Evolutionary conservation across 37 sponge, comb jelly and placozoan species (phyloP).

Genomic region (Ianthella basta): DNA sequence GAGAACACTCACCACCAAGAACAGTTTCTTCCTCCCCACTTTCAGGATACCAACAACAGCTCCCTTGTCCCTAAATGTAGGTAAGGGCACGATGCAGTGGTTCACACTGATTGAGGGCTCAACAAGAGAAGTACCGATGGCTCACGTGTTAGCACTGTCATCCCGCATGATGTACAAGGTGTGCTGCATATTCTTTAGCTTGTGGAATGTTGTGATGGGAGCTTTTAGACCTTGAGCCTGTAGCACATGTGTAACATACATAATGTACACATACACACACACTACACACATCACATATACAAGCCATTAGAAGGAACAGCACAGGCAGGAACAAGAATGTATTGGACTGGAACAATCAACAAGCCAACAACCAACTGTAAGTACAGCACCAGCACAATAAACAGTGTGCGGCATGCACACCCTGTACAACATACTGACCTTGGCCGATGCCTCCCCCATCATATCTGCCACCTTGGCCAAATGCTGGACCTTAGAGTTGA

Average conservation of each 20-base stretch:
- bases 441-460: constrained; percentile 77
- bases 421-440: constrained; percentile 26
- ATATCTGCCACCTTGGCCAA: constrained; percentile 41
- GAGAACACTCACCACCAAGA: constrained; percentile 63
- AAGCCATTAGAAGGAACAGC: too few species aligned
- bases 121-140: neutral
- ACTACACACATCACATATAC: neutral
- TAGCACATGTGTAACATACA: neutral
- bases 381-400: neutral
- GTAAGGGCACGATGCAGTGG: neutral
- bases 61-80: constrained; percentile 45
- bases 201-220: constrained; percentile 72
- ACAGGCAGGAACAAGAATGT: too few species aligned
- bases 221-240: constrained; percentile 81
- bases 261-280: neutral
- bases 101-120: neutral
- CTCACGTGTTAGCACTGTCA: neutral
- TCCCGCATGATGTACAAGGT: constrained; percentile 74
- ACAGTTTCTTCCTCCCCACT: constrained; percentile 80
- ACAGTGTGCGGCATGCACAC: neutral
- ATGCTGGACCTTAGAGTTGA: neutral
- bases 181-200: constrained; percentile 51
- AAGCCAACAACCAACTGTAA: too few species aligned
- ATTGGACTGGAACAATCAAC: too few species aligned
- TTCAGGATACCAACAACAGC: constrained; percentile 89